phyloP scores from a whole-genome alignment of 1,140 invertebrate genomes.

The Fopius arisanus region DNA sequence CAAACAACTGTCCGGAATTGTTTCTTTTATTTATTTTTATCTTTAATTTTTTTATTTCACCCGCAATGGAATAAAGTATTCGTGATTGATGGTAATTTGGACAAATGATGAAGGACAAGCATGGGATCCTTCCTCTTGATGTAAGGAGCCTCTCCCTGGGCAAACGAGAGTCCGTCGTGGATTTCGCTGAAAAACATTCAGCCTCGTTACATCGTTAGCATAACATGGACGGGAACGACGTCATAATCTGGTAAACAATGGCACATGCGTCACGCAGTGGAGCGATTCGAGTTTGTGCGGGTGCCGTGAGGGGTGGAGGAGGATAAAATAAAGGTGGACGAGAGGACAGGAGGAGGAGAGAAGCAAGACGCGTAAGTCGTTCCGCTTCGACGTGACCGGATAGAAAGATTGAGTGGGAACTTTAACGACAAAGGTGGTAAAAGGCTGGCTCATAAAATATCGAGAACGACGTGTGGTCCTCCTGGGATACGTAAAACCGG shows the following conservation, averaged over 20 bases:
- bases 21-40: background rate
- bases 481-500: background rate
- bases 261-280: constrained; percentile 37
- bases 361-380: constrained; percentile 12
- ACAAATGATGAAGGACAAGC: constrained; percentile 2
- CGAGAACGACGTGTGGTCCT: background rate
- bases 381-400: constrained; percentile 24
- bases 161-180: background rate
- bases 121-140: background rate
- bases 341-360: constrained; percentile 1
- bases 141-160: background rate
- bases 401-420: constrained; percentile 23
- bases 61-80: constrained; percentile 1
- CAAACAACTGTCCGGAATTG: background rate
- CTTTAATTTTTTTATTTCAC: too few relatives aligned
- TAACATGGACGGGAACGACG: constrained; percentile 40
- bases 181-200: constrained; percentile 30
- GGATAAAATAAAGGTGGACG: constrained; percentile 11
- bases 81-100: constrained; percentile 6
- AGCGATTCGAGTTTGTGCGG: background rate
- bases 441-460: background rate
- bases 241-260: constrained; percentile 45
- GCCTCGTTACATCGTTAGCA: constrained; percentile 41
- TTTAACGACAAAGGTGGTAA: constrained; percentile 12
- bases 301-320: background rate